Conservation (phyloP, 2,797 vertebrate species). For the Acipenser oxyrinchus region DNA sequence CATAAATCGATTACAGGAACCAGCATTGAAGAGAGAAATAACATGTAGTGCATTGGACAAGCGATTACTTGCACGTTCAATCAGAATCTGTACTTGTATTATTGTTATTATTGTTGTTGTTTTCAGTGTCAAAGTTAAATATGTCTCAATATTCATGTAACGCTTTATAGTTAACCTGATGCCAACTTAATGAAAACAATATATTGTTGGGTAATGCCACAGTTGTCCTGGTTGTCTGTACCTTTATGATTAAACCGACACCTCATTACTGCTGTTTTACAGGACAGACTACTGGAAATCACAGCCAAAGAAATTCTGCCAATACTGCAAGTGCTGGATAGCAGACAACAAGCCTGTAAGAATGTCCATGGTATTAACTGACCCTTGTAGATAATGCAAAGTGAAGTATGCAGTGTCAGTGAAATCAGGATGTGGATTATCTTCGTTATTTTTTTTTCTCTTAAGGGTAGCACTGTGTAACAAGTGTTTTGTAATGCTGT, state of each 20-base stretch:
- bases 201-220: slow-evolving; percentile 15
- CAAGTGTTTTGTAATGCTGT: too few relatives aligned
- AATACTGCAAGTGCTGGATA: slow-evolving; percentile 98
- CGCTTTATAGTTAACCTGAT: not conserved
- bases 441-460: too few relatives aligned
- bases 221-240: slow-evolving; percentile 12
- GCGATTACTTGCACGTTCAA: too few relatives aligned
- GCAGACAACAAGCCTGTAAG: slow-evolving; percentile 95
- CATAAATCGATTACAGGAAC: too few relatives aligned
- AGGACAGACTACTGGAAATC: slow-evolving; percentile 99
- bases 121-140: not conserved
- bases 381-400: too few relatives aligned
- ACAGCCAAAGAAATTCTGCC: slow-evolving; percentile 95
- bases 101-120: not conserved
- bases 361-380: not conserved
- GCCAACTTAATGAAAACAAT: not conserved
- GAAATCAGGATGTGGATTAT: too few relatives aligned
- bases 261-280: slow-evolving; percentile 31
- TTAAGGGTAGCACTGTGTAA: too few relatives aligned
- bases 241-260: too few relatives aligned
- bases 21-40: too few relatives aligned
- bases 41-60: too few relatives aligned
- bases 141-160: not conserved
- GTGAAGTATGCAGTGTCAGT: too few relatives aligned
- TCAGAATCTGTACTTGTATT: slow-evolving; percentile 1